These are phyloP conservation scores for Nipponacmea schrenckii DNA, from an alignment of 2,888 invertebrate species.

Conservation along the genomic window DNA sequence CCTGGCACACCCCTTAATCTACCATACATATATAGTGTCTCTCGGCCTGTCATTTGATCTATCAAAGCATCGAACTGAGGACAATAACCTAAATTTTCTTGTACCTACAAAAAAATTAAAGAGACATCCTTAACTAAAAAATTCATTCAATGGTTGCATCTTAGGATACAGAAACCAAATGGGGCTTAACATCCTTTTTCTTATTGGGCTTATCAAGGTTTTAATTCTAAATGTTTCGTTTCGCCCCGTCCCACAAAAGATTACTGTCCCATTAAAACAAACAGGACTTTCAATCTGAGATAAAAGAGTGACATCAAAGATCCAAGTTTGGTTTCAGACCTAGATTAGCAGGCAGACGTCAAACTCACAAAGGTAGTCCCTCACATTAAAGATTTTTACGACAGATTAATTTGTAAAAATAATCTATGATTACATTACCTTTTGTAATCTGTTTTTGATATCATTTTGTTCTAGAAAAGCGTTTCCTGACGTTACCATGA, in stretches of 20 bases:
- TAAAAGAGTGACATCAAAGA: no score
- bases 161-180: no score
- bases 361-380: no score
- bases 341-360: no score
- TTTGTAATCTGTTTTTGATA: conserved; percentile 44
- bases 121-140: no score
- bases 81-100: conserved; percentile 85
- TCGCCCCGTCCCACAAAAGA: no score
- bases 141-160: no score
- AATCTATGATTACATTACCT: conserved; percentile 34
- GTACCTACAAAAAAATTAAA: conserved; percentile 72
- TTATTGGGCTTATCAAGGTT: background rate
- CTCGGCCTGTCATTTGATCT: conserved; percentile 79
- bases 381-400: no score
- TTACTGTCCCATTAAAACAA: no score
- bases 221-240: background rate
- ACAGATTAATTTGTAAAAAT: background rate
- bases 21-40: conserved; percentile 80
- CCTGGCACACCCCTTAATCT: conserved; percentile 72
- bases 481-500: conserved; percentile 69
- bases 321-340: no score
- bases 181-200: background rate
- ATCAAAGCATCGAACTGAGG: conserved; percentile 88
- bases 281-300: no score
- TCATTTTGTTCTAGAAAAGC: conserved; percentile 71